Evolutionary conservation across 2,113 vertebrate genomes (phyloP).

Genomic region (Campylorhamphus procurvoides): DNA sequence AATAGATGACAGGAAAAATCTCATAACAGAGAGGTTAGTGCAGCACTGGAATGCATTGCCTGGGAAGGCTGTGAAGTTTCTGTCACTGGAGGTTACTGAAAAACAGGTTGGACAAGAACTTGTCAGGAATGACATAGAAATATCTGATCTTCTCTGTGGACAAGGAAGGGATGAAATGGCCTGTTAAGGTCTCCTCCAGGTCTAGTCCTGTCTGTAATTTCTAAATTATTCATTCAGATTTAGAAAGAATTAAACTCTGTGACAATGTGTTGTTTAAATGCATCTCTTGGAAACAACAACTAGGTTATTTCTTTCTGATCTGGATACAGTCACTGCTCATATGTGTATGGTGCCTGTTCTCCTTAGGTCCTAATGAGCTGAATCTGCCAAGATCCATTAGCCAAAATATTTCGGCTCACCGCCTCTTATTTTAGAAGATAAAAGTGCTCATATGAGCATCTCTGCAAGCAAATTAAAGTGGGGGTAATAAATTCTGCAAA

Average conservation of each 20-base stretch:
- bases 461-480: background rate
- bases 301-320: background rate
- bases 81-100: background rate
- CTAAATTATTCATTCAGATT: background rate
- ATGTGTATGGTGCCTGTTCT: background rate
- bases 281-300: background rate
- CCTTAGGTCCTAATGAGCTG: background rate
- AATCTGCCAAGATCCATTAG: background rate
- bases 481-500: background rate
- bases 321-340: background rate
- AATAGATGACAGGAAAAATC: constrained; percentile 16
- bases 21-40: background rate
- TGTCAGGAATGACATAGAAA: background rate
- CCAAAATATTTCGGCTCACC: background rate
- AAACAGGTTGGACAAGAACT: background rate
- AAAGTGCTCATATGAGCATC: background rate
- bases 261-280: background rate
- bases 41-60: background rate
- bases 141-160: background rate
- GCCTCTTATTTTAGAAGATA: background rate
- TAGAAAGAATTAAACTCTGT: background rate
- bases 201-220: background rate
- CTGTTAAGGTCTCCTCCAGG: background rate
- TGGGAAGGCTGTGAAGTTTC: background rate
- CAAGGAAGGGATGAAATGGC: background rate